Evolutionary conservation across 2,113 vertebrate genomes (phyloP).

Genomic region (Eubucco bourcierii): DNA sequence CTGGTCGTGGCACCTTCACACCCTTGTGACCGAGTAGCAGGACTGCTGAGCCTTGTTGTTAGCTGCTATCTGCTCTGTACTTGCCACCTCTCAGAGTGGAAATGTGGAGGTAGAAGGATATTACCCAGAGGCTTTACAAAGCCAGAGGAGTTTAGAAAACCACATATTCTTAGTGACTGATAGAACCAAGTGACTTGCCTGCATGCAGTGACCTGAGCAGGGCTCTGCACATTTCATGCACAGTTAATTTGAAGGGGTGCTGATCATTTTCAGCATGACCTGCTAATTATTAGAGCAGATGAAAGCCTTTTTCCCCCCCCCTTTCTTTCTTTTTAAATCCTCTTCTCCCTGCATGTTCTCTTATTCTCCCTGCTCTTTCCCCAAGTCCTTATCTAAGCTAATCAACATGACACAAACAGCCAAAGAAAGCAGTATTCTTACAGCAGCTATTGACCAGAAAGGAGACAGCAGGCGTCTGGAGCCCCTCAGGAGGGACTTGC

Average conservation of each 20-base stretch:
- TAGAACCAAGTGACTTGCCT: background rate
- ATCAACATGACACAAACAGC: slow-evolving; percentile 30
- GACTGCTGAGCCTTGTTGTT: background rate
- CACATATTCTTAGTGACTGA: background rate
- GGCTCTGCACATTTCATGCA: slow-evolving; percentile 36
- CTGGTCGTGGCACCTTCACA: background rate
- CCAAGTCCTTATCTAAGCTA: slow-evolving; percentile 29
- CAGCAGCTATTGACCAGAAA: slow-evolving; percentile 7
- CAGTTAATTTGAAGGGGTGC: slow-evolving; percentile 53
- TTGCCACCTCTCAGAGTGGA: rapidly evolving
- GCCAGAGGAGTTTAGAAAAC: background rate
- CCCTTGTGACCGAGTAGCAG: background rate
- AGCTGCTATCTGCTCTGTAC: background rate
- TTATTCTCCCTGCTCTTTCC: background rate
- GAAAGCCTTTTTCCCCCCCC: background rate
- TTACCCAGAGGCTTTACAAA: background rate
- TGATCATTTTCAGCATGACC: slow-evolving; percentile 56
- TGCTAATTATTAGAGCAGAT: slow-evolving; percentile 62
- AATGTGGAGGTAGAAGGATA: background rate
- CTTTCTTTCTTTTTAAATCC: background rate
- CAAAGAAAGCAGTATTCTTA: slow-evolving; percentile 13
- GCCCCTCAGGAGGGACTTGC: background rate
- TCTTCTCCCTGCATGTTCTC: background rate
- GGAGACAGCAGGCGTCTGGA: background rate
- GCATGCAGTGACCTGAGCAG: slow-evolving; percentile 45